phyloP scores from a whole-genome alignment of 2,888 invertebrate species.

The Timandra comae region DNA sequence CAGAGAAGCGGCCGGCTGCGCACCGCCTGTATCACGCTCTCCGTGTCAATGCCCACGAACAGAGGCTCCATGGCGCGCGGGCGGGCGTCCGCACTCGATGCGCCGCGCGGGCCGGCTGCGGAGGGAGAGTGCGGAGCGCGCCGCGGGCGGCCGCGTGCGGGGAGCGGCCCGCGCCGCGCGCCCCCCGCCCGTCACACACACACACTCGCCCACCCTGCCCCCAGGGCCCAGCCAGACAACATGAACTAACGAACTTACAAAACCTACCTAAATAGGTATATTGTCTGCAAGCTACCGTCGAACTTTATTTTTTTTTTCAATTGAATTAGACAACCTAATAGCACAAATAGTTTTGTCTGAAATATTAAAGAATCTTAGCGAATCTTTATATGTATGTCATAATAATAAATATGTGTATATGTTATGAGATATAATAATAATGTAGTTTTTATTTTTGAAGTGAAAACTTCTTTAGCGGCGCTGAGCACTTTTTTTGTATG shows the following conservation, averaged over 20 bases:
- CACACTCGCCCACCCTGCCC: neutral
- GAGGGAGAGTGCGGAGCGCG: neutral
- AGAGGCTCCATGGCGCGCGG: constrained; percentile 2
- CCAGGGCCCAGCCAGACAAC: neutral
- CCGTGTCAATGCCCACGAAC: constrained; percentile 9
- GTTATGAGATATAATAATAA: too few species aligned
- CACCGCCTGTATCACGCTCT: constrained; percentile 10
- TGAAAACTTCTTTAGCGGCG: too few species aligned
- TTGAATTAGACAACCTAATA: too few species aligned
- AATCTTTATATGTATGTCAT: too few species aligned
- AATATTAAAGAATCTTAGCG: too few species aligned
- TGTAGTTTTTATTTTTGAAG: too few species aligned
- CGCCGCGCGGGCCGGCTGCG: neutral
- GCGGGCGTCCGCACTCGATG: too few species aligned
- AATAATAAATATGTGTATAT: too few species aligned
- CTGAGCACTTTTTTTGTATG: too few species aligned
- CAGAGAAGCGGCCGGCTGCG: constrained; percentile 6
- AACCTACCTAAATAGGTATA: neutral
- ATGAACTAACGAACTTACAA: neutral
- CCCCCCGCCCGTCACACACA: neutral
- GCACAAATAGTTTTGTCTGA: neutral
- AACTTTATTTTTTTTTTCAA: too few species aligned
- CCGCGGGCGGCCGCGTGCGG: constrained; percentile 1
- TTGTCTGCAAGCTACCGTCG: too few species aligned
- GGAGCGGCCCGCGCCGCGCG: neutral